Evolutionary conservation across 2,888 invertebrate genomes (phyloP).

Genomic region (Ellobium chinense): DNA sequence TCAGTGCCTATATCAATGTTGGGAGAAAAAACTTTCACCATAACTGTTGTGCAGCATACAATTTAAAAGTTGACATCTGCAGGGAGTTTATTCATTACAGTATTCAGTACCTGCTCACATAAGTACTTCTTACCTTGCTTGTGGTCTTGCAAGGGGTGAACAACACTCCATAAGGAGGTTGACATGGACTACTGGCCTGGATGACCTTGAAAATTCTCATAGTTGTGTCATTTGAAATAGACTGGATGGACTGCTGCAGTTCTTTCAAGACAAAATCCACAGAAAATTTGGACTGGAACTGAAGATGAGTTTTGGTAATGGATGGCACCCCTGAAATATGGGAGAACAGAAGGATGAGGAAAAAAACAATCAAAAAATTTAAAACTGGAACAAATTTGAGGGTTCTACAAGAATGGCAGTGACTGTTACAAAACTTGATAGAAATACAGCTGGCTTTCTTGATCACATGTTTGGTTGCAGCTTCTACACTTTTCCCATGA

Average conservation of each 20-base stretch:
- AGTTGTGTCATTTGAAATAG: slow-evolving; percentile 63
- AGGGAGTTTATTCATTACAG: too few relatives aligned
- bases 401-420: neutral
- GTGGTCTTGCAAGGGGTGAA: slow-evolving; percentile 63
- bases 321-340: slow-evolving; percentile 81
- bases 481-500: too few relatives aligned
- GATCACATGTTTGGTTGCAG: too few relatives aligned
- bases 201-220: slow-evolving; percentile 70
- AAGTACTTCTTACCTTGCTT: slow-evolving; percentile 59
- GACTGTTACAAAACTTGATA: neutral
- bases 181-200: slow-evolving; percentile 42
- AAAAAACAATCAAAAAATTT: too few relatives aligned
- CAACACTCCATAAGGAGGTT: slow-evolving; percentile 56
- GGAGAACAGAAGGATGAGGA: neutral
- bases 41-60: too few relatives aligned
- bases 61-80: too few relatives aligned
- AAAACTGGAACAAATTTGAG: neutral
- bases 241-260: slow-evolving; percentile 80
- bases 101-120: too few relatives aligned
- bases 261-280: slow-evolving; percentile 79
- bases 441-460: too few relatives aligned
- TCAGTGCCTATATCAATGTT: too few relatives aligned
- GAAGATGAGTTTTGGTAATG: slow-evolving; percentile 80
- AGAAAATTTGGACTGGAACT: slow-evolving; percentile 76
- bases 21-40: too few relatives aligned